phyloP scores from a whole-genome alignment of 1,140 invertebrate species.

The Tachypleus tridentatus region DNA sequence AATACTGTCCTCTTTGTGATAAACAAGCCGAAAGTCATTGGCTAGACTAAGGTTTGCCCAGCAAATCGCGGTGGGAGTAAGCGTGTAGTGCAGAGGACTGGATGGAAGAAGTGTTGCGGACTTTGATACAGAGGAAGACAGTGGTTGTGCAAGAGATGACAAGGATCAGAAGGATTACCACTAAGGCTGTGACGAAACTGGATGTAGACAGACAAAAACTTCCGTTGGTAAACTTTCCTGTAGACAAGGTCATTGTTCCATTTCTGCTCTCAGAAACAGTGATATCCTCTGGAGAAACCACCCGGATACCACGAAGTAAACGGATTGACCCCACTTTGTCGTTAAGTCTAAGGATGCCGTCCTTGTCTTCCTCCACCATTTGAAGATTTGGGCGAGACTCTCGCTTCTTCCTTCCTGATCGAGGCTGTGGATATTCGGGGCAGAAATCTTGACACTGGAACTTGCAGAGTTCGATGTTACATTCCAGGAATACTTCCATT shows the following conservation, averaged over 20 bases:
- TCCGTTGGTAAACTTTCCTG: constrained; percentile 16
- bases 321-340: constrained; percentile 15
- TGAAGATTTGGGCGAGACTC: not conserved
- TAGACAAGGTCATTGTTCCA: not conserved
- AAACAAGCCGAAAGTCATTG: too few species aligned
- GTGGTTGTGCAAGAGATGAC: constrained; percentile 32
- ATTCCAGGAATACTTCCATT: constrained; percentile 70
- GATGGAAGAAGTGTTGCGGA: constrained; percentile 17
- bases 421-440: constrained; percentile 4
- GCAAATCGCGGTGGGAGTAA: too few species aligned
- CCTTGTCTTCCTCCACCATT: not conserved
- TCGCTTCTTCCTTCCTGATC: constrained; percentile 3
- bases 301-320: constrained; percentile 26
- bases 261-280: constrained; percentile 5
- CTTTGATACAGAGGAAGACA: constrained; percentile 28
- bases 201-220: constrained; percentile 36
- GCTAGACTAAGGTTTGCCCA: too few species aligned
- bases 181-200: constrained; percentile 32
- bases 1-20: too few species aligned
- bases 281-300: constrained; percentile 30
- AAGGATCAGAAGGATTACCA: constrained; percentile 34
- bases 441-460: constrained; percentile 50
- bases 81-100: not conserved
- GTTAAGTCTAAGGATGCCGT: not conserved
- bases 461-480: constrained; percentile 71